Evolutionary conservation across 1,140 invertebrate species (phyloP).

Genomic region (Drosophila sucinea): DNA sequence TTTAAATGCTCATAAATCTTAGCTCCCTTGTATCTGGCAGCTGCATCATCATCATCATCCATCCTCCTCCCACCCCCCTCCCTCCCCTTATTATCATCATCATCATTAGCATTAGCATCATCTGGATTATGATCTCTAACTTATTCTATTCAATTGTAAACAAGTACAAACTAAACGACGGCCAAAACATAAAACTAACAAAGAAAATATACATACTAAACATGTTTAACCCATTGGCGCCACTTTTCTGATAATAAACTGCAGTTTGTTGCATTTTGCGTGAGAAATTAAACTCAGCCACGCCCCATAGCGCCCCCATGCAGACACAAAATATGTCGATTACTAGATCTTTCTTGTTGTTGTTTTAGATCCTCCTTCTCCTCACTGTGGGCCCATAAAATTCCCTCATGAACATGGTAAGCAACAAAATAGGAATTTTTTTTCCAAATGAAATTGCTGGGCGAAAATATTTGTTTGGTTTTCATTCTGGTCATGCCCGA

Average conservation of each 20-base stretch:
- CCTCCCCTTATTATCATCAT: background rate
- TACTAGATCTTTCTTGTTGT: background rate
- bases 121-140: constrained; percentile 27
- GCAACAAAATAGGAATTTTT: constrained; percentile 37
- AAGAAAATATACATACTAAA: constrained; percentile 44
- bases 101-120: constrained; percentile 1
- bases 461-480: constrained; percentile 68
- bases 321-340: background rate
- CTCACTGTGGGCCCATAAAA: constrained; percentile 41
- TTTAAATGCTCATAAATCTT: constrained; percentile 80
- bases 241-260: constrained; percentile 79
- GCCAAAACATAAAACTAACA: constrained; percentile 3
- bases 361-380: constrained; percentile 60
- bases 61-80: too few species aligned
- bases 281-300: constrained; percentile 10
- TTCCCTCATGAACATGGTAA: constrained; percentile 47
- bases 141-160: constrained; percentile 49
- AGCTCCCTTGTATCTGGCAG: constrained; percentile 42
- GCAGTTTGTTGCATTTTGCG: constrained; percentile 17
- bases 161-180: constrained; percentile 34
- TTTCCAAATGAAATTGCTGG: constrained; percentile 41
- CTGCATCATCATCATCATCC: constrained; percentile 35
- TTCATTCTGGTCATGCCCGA: constrained; percentile 65
- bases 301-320: background rate
- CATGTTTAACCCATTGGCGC: constrained; percentile 70